phyloP scores from a whole-genome alignment of 2,797 vertebrate species.

The Staurois parvus region DNA sequence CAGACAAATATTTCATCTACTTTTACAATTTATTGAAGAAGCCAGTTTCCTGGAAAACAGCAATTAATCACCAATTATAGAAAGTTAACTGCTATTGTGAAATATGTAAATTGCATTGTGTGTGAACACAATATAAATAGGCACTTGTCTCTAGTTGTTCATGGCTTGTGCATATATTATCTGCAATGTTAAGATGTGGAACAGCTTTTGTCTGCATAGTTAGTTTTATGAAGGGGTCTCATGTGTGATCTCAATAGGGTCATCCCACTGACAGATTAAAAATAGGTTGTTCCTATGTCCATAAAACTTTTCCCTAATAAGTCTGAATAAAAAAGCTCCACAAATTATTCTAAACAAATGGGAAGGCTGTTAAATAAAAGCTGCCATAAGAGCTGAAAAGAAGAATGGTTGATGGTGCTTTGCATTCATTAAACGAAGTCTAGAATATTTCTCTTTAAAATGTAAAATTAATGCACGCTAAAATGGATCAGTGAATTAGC shows the following conservation, averaged over 20 bases:
- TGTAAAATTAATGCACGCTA: neutral
- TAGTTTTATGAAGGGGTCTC: slow-evolving; percentile 54
- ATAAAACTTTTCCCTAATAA: slow-evolving; percentile 54
- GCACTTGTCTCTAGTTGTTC: slow-evolving; percentile 48
- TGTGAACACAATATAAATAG: slow-evolving; percentile 40
- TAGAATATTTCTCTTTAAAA: neutral
- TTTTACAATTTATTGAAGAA: slow-evolving; percentile 11
- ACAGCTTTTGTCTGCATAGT: slow-evolving; percentile 37
- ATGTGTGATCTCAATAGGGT: slow-evolving; percentile 50
- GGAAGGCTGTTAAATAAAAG: neutral
- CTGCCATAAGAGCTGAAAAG: slow-evolving; percentile 6
- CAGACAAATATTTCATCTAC: neutral
- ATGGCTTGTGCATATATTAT: slow-evolving; percentile 42
- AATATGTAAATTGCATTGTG: slow-evolving; percentile 37
- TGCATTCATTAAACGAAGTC: slow-evolving; percentile 19
- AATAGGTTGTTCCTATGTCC: slow-evolving; percentile 40
- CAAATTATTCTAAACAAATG: slow-evolving; percentile 52
- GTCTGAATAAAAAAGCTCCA: slow-evolving; percentile 51
- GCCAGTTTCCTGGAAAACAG: slow-evolving; percentile 17
- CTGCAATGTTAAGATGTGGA: slow-evolving; percentile 13
- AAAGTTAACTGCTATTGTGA: slow-evolving; percentile 31
- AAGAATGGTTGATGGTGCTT: slow-evolving; percentile 27
- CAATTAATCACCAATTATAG: slow-evolving; percentile 50
- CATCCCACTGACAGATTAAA: slow-evolving; percentile 46
- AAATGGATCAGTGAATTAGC: neutral